Evolutionary conservation across 2,113 vertebrate genomes (phyloP).

Genomic region (Callipepla californica): DNA sequence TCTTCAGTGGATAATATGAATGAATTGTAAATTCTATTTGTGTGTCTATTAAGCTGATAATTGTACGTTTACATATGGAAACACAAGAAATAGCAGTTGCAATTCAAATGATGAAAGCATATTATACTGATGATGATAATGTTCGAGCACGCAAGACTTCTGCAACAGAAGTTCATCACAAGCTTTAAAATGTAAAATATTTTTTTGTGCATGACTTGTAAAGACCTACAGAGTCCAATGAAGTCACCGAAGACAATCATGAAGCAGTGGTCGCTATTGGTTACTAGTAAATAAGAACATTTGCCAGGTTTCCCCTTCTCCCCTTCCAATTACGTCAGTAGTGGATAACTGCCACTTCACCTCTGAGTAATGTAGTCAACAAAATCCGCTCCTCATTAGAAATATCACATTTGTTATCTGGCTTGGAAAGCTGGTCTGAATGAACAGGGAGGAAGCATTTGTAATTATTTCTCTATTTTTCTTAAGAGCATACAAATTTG

Average conservation of each 20-base stretch:
- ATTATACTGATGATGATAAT: neutral
- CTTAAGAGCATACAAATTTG: neutral
- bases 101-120: conserved; percentile 3
- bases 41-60: conserved; percentile 13
- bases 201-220: neutral
- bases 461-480: no score
- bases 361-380: neutral
- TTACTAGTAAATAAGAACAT: neutral
- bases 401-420: neutral
- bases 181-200: conserved; percentile 7
- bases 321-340: neutral
- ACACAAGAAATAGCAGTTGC: neutral
- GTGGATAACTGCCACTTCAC: neutral
- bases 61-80: neutral
- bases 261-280: neutral
- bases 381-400: neutral
- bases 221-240: neutral
- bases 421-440: neutral
- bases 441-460: neutral
- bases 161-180: neutral
- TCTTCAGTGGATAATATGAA: conserved; percentile 24
- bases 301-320: neutral
- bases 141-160: neutral
- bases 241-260: neutral
- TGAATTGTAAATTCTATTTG: neutral